Evolutionary conservation across 2,888 invertebrate species (phyloP).

Genomic region (Microplitis deprimator): DNA sequence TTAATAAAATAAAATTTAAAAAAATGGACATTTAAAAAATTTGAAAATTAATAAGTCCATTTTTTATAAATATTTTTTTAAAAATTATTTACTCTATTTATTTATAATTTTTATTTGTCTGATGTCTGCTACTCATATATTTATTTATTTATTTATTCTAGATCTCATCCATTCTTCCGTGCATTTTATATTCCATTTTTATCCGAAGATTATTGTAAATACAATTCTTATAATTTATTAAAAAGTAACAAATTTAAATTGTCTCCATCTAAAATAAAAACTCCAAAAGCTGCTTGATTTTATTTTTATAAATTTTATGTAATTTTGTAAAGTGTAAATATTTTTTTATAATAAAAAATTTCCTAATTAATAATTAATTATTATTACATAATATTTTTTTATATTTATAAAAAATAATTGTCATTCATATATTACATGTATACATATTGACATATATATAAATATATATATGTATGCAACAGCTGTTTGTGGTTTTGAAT

Average conservation of each 20-base stretch:
- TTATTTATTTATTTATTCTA: conserved; percentile 51
- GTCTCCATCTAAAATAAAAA: conserved; percentile 11
- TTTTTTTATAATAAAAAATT: conserved; percentile 26
- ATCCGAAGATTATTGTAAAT: conserved; percentile 78
- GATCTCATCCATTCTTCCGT: conserved; percentile 82
- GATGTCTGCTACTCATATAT: background rate
- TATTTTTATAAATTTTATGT: background rate
- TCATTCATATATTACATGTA: background rate
- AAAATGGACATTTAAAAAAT: too few relatives aligned
- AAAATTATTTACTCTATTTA: too few relatives aligned
- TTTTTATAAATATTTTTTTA: too few relatives aligned
- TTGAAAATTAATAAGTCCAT: too few relatives aligned
- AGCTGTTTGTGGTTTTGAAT: background rate
- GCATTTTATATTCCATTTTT: conserved; percentile 91
- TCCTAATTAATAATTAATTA: background rate
- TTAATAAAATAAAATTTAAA: too few relatives aligned
- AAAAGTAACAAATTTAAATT: conserved; percentile 71
- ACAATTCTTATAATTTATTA: conserved; percentile 83
- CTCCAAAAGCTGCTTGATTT: background rate
- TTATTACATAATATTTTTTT: background rate
- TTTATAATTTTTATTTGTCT: background rate
- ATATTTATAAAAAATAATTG: background rate
- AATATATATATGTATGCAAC: background rate
- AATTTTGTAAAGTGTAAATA: conserved; percentile 28
- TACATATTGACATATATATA: background rate